A percentile compares a stretch with the other conserved stretches of the same genome.
phyloP scores from a whole-genome alignment of 2,797 vertebrate genomes.

The Remorina albescens region DNA sequence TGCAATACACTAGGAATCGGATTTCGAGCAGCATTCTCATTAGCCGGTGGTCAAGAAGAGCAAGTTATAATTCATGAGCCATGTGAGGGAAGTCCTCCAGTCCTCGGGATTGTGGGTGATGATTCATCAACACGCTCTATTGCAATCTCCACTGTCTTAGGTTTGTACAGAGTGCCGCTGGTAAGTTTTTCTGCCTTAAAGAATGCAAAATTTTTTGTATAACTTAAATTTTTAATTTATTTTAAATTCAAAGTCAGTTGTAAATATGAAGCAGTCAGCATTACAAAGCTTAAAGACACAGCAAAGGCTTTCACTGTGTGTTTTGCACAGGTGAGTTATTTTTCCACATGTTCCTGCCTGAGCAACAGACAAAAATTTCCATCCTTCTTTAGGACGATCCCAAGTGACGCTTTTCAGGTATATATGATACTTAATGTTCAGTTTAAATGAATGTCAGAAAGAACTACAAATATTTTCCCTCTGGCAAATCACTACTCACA shows the following conservation, averaged over 20 bases:
- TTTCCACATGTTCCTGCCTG: constrained; percentile 73
- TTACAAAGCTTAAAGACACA: too few relatives aligned
- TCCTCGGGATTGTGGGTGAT: constrained; percentile 67
- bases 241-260: neutral
- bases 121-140: constrained; percentile 56
- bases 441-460: too few relatives aligned
- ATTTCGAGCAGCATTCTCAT: constrained; percentile 74
- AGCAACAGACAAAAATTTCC: constrained; percentile 62
- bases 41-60: constrained; percentile 63
- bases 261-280: neutral
- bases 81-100: constrained; percentile 54
- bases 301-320: too few relatives aligned
- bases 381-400: constrained; percentile 76
- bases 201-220: neutral
- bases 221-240: neutral
- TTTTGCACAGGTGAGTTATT: constrained; percentile 77
- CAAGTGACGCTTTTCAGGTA: constrained; percentile 80
- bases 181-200: constrained; percentile 38
- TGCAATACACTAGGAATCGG: constrained; percentile 76
- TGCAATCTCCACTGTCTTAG: constrained; percentile 47
- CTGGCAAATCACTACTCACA: too few relatives aligned
- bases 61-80: constrained; percentile 44
- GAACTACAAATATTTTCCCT: too few relatives aligned
- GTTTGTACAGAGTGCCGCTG: too few relatives aligned
- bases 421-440: too few relatives aligned